These are phyloP conservation scores for Acanthornis magna DNA, from an alignment of 2,797 vertebrate genomes.

Conservation along the genomic window DNA sequence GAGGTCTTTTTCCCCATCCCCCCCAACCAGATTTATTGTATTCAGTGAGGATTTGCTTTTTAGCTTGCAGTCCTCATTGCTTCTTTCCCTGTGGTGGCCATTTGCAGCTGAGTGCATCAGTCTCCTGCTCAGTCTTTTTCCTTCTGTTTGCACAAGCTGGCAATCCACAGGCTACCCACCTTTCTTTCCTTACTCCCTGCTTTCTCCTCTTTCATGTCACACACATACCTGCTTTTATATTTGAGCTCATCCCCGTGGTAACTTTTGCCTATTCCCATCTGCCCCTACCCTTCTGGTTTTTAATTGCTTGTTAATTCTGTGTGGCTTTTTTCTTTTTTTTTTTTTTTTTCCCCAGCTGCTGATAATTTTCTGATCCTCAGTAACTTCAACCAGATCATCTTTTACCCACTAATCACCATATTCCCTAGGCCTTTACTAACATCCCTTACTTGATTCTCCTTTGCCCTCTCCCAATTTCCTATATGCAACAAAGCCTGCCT, in stretches of 20 bases:
- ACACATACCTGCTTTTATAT: neutral
- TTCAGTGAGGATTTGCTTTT: neutral
- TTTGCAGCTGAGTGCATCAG: neutral
- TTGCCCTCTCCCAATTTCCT: neutral
- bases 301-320: neutral
- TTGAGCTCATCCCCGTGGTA: neutral
- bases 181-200: neutral
- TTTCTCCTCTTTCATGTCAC: neutral
- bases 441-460: neutral
- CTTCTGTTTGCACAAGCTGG: neutral
- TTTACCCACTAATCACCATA: neutral
- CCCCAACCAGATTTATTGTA: neutral
- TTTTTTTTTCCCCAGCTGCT: neutral
- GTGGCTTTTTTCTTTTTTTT: neutral
- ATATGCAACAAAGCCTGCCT: neutral
- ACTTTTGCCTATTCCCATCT: neutral
- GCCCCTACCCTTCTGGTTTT: neutral
- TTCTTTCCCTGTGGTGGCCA: slow-evolving; percentile 7
- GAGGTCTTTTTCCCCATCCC: neutral
- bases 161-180: neutral
- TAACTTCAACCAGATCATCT: neutral
- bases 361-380: neutral
- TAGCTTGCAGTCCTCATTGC: neutral
- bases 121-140: neutral
- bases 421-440: neutral